A percentile compares a stretch with the other conserved stretches of the same genome.
Evolutionary conservation across 2,888 invertebrate species (phyloP).

Genomic region (Trichogramma dendrolimi): DNA sequence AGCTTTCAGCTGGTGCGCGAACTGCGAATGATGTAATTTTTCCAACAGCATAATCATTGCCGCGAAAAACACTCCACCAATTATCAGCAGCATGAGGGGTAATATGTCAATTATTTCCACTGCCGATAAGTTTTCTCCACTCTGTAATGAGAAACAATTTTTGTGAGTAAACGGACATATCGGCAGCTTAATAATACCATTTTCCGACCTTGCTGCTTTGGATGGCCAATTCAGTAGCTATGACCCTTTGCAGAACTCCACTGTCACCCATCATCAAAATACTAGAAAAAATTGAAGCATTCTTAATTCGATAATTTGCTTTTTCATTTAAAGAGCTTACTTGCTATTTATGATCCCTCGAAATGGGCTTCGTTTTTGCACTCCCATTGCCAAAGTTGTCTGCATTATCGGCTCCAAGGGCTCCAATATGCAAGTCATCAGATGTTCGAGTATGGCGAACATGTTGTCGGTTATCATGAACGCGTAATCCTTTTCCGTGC

Average conservation of each 20-base stretch:
- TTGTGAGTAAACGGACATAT: background rate
- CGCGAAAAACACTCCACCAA: slow-evolving; percentile 33
- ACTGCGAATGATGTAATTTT: slow-evolving; percentile 13
- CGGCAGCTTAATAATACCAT: background rate
- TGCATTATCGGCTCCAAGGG: slow-evolving; percentile 46
- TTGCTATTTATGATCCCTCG: slow-evolving; percentile 45
- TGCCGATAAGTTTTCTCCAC: slow-evolving; percentile 33
- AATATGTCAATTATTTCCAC: slow-evolving; percentile 43
- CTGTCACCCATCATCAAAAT: slow-evolving; percentile 45
- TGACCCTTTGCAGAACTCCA: slow-evolving; percentile 45
- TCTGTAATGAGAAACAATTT: slow-evolving; percentile 10
- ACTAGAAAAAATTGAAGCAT: slow-evolving; percentile 31
- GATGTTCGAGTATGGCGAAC: slow-evolving; percentile 39
- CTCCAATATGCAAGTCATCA: slow-evolving; percentile 41
- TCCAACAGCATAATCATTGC: slow-evolving; percentile 6
- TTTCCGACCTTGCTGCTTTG: slow-evolving; percentile 27
- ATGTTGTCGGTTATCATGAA: slow-evolving; percentile 47
- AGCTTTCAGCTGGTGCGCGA: background rate
- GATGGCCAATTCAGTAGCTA: slow-evolving; percentile 37
- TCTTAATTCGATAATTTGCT: background rate
- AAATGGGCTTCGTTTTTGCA: slow-evolving; percentile 41
- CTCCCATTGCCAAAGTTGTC: slow-evolving; percentile 45
- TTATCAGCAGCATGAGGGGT: slow-evolving; percentile 39
- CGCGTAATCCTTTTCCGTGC: slow-evolving; percentile 42
- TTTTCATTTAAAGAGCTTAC: slow-evolving; percentile 31